Base-by-base conservation (phyloP, 1,140 invertebrate species). In the Heliconius congener region DNA sequence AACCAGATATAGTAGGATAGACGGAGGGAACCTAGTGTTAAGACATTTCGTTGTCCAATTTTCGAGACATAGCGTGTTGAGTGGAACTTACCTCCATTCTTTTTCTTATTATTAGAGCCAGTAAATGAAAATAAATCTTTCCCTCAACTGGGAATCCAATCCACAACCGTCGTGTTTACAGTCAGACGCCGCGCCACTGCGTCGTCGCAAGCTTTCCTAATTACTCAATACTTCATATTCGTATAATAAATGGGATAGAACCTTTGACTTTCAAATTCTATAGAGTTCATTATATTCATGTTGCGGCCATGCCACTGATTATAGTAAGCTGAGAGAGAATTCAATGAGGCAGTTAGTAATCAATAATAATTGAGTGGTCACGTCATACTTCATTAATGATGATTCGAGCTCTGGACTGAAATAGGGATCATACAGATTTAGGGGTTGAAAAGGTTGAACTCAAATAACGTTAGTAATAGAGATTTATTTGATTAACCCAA, bases 331-430 rank as follows among this genome's bases (percentile, higher is more conserved):
- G 39, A 37, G 55, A 66, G n/a, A 3, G 73, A 42, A 57, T 37
- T 55, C 37, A 27, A n/a, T 18, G 55, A 73, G 18, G 52, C 34
- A 60, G 39, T 66, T 23, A 66, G 74, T 75, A 66, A 75, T 75
- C 74, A 60, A 75, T 75, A 37, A 75, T 60, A n/a, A 75, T 66
- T 13, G 34, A 75, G 74, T 75, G 74, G 74, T 39, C 34, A 50
- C 42, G 55, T 66, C 74, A 39, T n/a, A 37, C 23, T 75, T 75
- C 52, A 39, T 75, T 75, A 75, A 75, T 27, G 74, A 42, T 18
- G 52, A 55, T 75, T 75, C 57, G 52, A 75, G 74, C 55, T 75
- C 39, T 75, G 34, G 34, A 75, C 60, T 60, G 37, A 39, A 60
- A 60, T 37, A 39, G 11, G 55, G 52, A 11, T 73, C n/a, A 9